Percentiles rank a stretch among this genome's conserved stretches.
Evolutionary conservation across 2,113 vertebrate species (phyloP).

Genomic region (Grus americana): DNA sequence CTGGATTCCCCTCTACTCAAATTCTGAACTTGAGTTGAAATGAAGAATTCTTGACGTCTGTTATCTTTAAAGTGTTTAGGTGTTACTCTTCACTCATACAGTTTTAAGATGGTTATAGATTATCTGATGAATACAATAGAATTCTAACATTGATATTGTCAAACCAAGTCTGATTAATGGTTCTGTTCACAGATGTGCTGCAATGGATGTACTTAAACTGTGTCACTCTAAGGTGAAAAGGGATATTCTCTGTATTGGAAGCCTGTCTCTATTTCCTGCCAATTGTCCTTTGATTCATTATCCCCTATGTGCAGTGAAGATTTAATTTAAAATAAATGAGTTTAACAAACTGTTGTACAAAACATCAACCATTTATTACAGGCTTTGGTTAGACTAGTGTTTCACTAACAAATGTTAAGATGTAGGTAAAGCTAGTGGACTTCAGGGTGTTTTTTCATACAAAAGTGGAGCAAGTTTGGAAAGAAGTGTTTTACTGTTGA

Average conservation of each 20-base stretch:
- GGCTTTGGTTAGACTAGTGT: background rate
- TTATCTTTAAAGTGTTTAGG: background rate
- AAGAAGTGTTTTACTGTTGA: background rate
- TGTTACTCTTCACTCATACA: background rate
- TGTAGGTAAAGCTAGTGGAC: background rate
- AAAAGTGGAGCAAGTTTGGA: background rate
- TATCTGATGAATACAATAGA: background rate
- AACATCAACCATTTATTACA: background rate
- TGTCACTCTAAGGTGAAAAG: background rate
- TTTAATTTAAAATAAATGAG: constrained; percentile 42
- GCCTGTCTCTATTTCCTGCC: background rate
- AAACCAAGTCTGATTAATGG: background rate
- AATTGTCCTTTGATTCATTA: background rate
- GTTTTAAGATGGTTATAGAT: background rate
- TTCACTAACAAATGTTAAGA: background rate
- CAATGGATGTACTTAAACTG: background rate
- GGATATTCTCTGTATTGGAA: background rate
- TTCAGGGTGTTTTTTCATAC: background rate
- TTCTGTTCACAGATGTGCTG: background rate
- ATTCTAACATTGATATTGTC: background rate
- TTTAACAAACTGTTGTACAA: background rate
- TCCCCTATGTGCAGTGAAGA: background rate
- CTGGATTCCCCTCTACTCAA: constrained; percentile 75
- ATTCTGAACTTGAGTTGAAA: constrained; percentile 58
- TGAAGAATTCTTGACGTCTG: background rate